Evolutionary conservation across 2,113 vertebrate genomes (phyloP), one percentile per base, ranked within the genome.

Genomic region (Triplophysa rosa): DNA sequence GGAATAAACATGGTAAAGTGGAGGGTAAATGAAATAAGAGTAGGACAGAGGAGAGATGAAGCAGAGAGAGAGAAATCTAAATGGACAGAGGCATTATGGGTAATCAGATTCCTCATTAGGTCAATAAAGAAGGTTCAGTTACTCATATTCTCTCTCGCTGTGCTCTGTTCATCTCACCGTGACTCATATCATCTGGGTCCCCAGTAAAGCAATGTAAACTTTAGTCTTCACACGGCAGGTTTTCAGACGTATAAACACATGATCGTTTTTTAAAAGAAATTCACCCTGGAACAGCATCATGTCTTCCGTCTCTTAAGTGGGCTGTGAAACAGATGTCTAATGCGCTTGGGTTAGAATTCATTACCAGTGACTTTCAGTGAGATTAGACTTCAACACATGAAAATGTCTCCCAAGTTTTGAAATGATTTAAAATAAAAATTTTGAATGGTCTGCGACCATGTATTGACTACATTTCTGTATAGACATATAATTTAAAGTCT

Each of bases 71-170:
- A 23, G 63, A 52, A 56, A 52, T 65, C 45, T 49, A 61, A 73
- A 73, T 23, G 70, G 54, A 61, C 26, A 23, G 19, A 72, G 12
- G 13, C 54, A 72, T 64, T 47, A 64, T 66, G 62, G 23, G 26
- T 29, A 14, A 77, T 64, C 45, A 77, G 47, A 81, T 62, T 56
- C 37, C 76, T 73, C 56, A 73, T 58, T 61, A 73, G 23, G 37
- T 74, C 72, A 19, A 58, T 73, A 65, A 71, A 21, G 11, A 58
- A 23, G 40, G 19, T 42, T 75, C 69, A 40, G 49, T 65, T 58
- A 19, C 72, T 70, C 33, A 16, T 52, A 61, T 40, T 59, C 61
- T 72, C 67, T 59, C 75, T 47, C 17, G 47, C 54, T 74, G 29
- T 64, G 26, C 47, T 16, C 47, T 13, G 11, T 49, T 49, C 14